Evolutionary conservation across 2,888 invertebrate species (phyloP).

Genomic region (Tenodera sinensis): DNA sequence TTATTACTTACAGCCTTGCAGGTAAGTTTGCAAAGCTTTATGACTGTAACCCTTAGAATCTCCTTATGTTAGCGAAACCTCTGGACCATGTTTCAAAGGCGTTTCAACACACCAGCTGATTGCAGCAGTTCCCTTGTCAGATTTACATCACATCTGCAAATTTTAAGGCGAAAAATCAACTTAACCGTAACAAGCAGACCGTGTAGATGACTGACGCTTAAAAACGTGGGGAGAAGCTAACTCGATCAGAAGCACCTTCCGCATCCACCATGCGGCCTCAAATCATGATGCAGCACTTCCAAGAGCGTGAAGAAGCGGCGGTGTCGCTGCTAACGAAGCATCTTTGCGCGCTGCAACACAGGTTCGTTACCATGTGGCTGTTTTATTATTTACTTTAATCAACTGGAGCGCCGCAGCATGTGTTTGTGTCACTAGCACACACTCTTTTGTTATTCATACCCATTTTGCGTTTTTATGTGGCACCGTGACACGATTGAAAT

Average conservation of each 20-base stretch:
- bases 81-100: too few relatives aligned
- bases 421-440: neutral
- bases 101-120: too few relatives aligned
- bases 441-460: neutral
- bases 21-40: too few relatives aligned
- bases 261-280: neutral
- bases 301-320: neutral
- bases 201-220: too few relatives aligned
- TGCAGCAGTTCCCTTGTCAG: too few relatives aligned
- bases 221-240: too few relatives aligned
- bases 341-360: neutral
- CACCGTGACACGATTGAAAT: neutral
- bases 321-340: neutral
- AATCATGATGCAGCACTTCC: neutral
- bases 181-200: too few relatives aligned
- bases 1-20: too few relatives aligned
- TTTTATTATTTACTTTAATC: neutral
- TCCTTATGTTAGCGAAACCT: too few relatives aligned
- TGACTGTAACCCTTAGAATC: too few relatives aligned
- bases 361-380: neutral
- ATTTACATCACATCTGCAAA: too few relatives aligned
- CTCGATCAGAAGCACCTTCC: neutral
- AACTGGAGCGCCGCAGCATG: neutral
- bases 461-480: neutral
- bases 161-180: too few relatives aligned